Conservation (phyloP, 35 echinoderm and acorn worm genomes). For the Diadema setosum region DNA sequence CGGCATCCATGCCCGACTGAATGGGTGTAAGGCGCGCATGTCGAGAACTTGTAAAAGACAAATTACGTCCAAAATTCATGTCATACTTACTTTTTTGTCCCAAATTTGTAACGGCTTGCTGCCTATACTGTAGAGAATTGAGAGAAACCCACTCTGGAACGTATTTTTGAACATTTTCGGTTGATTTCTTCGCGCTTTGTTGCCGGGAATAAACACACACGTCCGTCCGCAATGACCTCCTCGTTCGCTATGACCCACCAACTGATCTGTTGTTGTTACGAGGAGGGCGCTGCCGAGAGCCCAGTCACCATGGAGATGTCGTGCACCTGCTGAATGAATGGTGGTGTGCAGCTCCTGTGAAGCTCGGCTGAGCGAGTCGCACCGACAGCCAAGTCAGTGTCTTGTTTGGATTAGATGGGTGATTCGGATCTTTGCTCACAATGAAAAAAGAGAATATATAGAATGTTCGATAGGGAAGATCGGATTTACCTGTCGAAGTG, state of each 20-base stretch:
- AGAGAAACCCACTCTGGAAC: constrained; percentile 95
- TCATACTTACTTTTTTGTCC: constrained; percentile 70
- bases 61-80: background rate
- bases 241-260: background rate
- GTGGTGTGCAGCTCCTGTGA: too few relatives aligned
- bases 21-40: background rate
- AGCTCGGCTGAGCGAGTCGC: too few relatives aligned
- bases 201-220: background rate
- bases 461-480: too few relatives aligned
- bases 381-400: too few relatives aligned
- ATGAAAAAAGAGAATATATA: too few relatives aligned
- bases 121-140: constrained; percentile 95
- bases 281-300: background rate
- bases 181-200: background rate
- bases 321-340: constrained; percentile 13
- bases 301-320: background rate
- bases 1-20: background rate
- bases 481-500: too few relatives aligned
- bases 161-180: constrained; percentile 99
- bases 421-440: too few relatives aligned
- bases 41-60: background rate
- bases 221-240: background rate
- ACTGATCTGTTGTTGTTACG: background rate
- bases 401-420: too few relatives aligned
- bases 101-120: constrained; percentile 94